These are phyloP conservation scores for Sinhomidia bicolor DNA, from an alignment of 2,888 invertebrate genomes.

Conservation along the genomic window DNA sequence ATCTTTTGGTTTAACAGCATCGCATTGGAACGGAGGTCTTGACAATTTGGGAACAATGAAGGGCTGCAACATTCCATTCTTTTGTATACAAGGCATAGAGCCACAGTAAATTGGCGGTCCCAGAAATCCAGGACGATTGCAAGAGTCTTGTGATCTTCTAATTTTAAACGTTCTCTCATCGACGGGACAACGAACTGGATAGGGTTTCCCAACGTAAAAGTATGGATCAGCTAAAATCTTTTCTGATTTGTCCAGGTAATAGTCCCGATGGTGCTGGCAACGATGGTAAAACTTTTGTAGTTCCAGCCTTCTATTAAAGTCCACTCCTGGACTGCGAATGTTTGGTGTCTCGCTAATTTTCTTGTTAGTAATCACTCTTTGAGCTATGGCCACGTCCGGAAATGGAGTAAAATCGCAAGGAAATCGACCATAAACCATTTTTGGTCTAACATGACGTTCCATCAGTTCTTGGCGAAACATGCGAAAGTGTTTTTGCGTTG, in stretches of 20 bases:
- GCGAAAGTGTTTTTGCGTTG: slow-evolving; percentile 76
- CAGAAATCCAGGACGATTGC: slow-evolving; percentile 73
- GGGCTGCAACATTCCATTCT: slow-evolving; percentile 73
- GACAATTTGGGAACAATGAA: slow-evolving; percentile 75
- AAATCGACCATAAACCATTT: slow-evolving; percentile 77
- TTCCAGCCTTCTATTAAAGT: slow-evolving; percentile 63
- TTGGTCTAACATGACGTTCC: slow-evolving; percentile 75
- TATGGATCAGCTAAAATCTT: slow-evolving; percentile 71
- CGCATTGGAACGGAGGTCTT: slow-evolving; percentile 77
- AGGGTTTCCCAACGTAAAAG: slow-evolving; percentile 77
- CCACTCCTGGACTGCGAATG: slow-evolving; percentile 74
- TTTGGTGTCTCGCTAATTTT: slow-evolving; percentile 76
- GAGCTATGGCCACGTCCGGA: slow-evolving; percentile 77
- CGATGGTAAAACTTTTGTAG: slow-evolving; percentile 71
- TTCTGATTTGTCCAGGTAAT: slow-evolving; percentile 78
- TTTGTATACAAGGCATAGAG: slow-evolving; percentile 76
- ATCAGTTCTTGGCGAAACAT: slow-evolving; percentile 77
- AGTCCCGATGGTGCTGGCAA: slow-evolving; percentile 76
- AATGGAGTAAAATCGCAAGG: slow-evolving; percentile 77
- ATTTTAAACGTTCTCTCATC: slow-evolving; percentile 80
- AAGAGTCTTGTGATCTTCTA: slow-evolving; percentile 67
- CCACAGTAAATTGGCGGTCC: slow-evolving; percentile 75
- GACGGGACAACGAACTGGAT: slow-evolving; percentile 76
- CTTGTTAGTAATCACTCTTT: slow-evolving; percentile 62
- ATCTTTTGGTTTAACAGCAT: slow-evolving; percentile 67